Evolutionary conservation across 2,113 vertebrate genomes (phyloP).

Genomic region (Mirza zaza): DNA sequence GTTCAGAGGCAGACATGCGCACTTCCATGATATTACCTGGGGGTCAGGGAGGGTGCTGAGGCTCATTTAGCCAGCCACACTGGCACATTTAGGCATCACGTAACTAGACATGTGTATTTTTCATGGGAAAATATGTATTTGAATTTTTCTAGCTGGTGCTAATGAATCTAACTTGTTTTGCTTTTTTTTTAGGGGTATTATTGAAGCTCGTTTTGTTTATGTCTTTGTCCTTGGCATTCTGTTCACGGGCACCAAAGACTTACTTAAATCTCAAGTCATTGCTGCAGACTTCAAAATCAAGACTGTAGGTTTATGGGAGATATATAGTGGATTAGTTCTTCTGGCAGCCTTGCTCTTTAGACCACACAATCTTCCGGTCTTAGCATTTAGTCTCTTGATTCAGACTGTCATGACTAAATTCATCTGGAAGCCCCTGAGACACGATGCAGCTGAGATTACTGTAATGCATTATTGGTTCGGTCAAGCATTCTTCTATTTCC

Average conservation of each 20-base stretch:
- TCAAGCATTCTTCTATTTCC: slow-evolving; percentile 98
- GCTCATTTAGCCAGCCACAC: not conserved
- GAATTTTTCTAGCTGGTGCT: slow-evolving; percentile 1
- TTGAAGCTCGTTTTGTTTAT: slow-evolving; percentile 96
- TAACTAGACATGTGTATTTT: not conserved
- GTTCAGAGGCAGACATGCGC: not conserved
- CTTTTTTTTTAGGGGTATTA: slow-evolving; percentile 89
- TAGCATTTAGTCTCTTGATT: slow-evolving; percentile 91
- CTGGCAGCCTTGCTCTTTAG: slow-evolving; percentile 91
- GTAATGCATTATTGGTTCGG: slow-evolving; percentile 99
- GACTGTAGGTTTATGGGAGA: slow-evolving; percentile 92
- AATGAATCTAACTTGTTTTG: slow-evolving; percentile 34
- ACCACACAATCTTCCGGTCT: slow-evolving; percentile 94
- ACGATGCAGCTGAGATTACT: slow-evolving; percentile 90
- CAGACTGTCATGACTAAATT: slow-evolving; percentile 91
- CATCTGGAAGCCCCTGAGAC: slow-evolving; percentile 92
- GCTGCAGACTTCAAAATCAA: slow-evolving; percentile 82
- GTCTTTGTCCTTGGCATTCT: slow-evolving; percentile 96
- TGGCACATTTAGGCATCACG: not conserved
- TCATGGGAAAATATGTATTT: slow-evolving; percentile 16
- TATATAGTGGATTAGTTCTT: slow-evolving; percentile 92
- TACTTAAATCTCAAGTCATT: slow-evolving; percentile 91
- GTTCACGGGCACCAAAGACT: slow-evolving; percentile 93
- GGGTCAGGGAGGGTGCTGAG: too few species aligned
- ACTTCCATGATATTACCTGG: fast-evolving